Base-by-base conservation (phyloP, 2,797 vertebrate genomes). In the Falco rusticolus region DNA sequence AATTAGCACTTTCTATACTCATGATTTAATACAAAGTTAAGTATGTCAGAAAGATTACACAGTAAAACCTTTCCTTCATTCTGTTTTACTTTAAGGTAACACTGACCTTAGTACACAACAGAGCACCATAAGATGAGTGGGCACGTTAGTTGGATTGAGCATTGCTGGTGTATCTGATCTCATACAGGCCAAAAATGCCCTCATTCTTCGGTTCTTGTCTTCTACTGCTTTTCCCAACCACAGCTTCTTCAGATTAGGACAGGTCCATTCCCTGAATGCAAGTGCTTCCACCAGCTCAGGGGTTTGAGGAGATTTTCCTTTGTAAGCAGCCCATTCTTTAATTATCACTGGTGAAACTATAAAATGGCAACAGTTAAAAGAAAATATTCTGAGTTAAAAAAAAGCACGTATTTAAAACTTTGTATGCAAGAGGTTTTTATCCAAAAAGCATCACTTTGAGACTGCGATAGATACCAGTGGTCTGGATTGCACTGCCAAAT, bases 291-390 rank as follows among this genome's bases (percentile, higher is more conserved):
- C 99, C 93, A 99, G 98, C 94, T 99, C 99, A 4, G 99, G 99
- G 16, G 99, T 99, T 91, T 99, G 99, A 31, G 99, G 99, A 57
- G 99, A 99, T 94, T 99, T 99, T 87, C 99, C 99, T 97, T 99
- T 99, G 98, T 99, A 99, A 96, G 99, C 99, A 54, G 99, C 99
- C 99, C 99, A 99, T 97, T 99, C 99, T 94, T 99, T 99, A 95
- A 99, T 98, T 93, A 99, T 98, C 95, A 99, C 99, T 3, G 98
- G 98, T 45, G 98, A 98, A 95, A 99, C 99, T 99, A 93, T 16
- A 95, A 75, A 92, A 89, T 5, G 56, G 82, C 90, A 93, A 91
- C 37, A 72, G 64, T 33, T 29, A 76, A 71, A 90, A 76, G 89
- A 96, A 91, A 86, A 31, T 29, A 65, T 51, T 14, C 31, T 4